Conservation (phyloP, 2,888 invertebrate genomes). For the Plebejus melissa region DNA sequence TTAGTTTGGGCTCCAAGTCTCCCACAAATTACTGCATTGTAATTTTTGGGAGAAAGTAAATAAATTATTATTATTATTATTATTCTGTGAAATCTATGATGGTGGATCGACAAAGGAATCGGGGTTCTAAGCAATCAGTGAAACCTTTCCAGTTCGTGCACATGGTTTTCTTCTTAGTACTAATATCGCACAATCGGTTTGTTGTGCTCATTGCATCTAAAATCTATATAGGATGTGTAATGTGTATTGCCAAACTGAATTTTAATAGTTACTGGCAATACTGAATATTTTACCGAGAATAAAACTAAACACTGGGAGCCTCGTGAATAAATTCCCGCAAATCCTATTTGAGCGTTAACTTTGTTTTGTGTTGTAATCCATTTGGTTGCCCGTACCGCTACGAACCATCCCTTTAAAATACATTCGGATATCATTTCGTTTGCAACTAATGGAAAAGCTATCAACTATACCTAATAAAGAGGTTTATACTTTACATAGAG, state of each 20-base stretch:
- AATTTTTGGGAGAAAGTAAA: too few relatives aligned
- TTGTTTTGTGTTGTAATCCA: slow-evolving; percentile 15
- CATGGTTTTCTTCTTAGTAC: too few relatives aligned
- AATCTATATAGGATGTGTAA: not conserved
- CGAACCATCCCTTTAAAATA: not conserved
- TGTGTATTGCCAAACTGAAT: not conserved
- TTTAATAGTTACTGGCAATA: not conserved
- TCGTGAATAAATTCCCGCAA: slow-evolving; percentile 12
- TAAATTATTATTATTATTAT: too few relatives aligned
- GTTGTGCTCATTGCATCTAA: too few relatives aligned
- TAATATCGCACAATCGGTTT: too few relatives aligned
- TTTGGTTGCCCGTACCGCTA: not conserved
- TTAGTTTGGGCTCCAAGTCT: too few relatives aligned
- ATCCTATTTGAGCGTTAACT: slow-evolving; percentile 12
- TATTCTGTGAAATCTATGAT: too few relatives aligned
- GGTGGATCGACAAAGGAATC: too few relatives aligned
- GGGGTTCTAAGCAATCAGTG: too few relatives aligned
- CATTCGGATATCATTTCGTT: slow-evolving; percentile 14
- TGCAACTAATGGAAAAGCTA: slow-evolving; percentile 2
- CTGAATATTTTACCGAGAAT: not conserved
- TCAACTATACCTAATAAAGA: not conserved
- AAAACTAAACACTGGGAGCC: slow-evolving; percentile 8
- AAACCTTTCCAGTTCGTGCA: too few relatives aligned
- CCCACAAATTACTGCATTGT: too few relatives aligned
- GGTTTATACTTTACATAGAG: not conserved